Evolutionary conservation across 1,140 invertebrate species (phyloP).

Genomic region (Scaptomyza pallida): DNA sequence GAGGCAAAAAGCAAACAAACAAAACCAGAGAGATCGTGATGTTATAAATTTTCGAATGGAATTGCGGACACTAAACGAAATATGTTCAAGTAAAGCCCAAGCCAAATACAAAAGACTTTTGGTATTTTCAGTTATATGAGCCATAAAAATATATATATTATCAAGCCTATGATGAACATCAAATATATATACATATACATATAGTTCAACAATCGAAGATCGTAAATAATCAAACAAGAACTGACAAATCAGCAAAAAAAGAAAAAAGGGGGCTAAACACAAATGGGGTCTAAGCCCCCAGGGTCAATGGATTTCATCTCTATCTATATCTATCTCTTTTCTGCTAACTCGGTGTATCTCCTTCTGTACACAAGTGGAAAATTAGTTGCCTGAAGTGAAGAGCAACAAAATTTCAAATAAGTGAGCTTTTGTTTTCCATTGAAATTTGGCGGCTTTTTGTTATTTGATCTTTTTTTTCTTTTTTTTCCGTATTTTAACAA

Average conservation of each 20-base stretch:
- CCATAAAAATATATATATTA: conserved; percentile 46
- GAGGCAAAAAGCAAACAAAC: too few species aligned
- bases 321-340: conserved; percentile 3
- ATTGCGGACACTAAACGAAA: conserved; percentile 31
- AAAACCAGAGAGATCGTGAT: conserved; percentile 62
- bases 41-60: conserved; percentile 68
- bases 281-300: conserved; percentile 22
- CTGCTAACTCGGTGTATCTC: conserved; percentile 8
- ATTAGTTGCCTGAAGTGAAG: conserved; percentile 60
- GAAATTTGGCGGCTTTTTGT: conserved; percentile 76
- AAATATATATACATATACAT: conserved; percentile 30
- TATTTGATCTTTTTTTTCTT: conserved; percentile 73
- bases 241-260: conserved; percentile 67
- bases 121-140: conserved; percentile 37
- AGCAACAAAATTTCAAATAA: conserved; percentile 71
- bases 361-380: conserved; percentile 66
- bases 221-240: conserved; percentile 73
- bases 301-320: conserved; percentile 26
- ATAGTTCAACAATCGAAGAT: conserved; percentile 50
- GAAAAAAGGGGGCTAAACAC: conserved; percentile 17
- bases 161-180: conserved; percentile 52
- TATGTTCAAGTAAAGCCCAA: conserved; percentile 32
- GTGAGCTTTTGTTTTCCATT: conserved; percentile 82
- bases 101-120: conserved; percentile 37
- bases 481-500: conserved; percentile 13